Conservation (phyloP, 2,888 invertebrate species). For the Rugalucina vietnamica region DNA sequence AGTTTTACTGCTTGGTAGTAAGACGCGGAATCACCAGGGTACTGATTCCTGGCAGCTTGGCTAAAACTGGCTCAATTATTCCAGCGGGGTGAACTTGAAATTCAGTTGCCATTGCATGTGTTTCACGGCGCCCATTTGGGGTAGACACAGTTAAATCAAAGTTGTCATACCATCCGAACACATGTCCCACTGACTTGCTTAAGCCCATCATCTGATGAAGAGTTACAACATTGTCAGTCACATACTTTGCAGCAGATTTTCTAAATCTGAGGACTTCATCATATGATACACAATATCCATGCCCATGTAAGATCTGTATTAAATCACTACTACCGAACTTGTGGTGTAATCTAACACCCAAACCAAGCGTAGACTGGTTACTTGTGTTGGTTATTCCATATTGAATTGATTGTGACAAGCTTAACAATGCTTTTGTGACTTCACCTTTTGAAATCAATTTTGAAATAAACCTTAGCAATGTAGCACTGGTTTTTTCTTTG, state of each 20-base stretch:
- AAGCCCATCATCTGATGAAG: slow-evolving; percentile 26
- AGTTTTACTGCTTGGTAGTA: slow-evolving; percentile 1
- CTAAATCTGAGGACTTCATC: slow-evolving; percentile 10
- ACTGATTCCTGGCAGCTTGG: background rate
- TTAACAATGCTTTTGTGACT: slow-evolving; percentile 5
- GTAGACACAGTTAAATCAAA: slow-evolving; percentile 20
- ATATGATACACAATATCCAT: slow-evolving; percentile 27
- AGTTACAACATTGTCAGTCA: slow-evolving; percentile 10
- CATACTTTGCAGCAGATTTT: slow-evolving; percentile 18
- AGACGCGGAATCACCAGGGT: slow-evolving; percentile 9
- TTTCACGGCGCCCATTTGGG: slow-evolving; percentile 30
- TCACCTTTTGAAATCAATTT: slow-evolving; percentile 5
- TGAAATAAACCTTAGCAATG: slow-evolving; percentile 9
- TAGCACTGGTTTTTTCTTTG: background rate
- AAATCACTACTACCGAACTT: slow-evolving; percentile 36
- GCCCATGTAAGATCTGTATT: slow-evolving; percentile 24
- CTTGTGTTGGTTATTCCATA: slow-evolving; percentile 7
- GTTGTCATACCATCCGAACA: slow-evolving; percentile 36
- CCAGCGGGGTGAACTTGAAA: slow-evolving; percentile 31
- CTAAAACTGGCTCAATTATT: background rate
- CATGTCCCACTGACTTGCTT: background rate
- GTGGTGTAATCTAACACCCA: slow-evolving; percentile 31
- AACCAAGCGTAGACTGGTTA: slow-evolving; percentile 8
- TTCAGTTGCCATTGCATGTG: slow-evolving; percentile 34
- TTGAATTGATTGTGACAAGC: slow-evolving; percentile 14